A percentile compares a stretch with the other conserved stretches of the same genome.
phyloP scores from a whole-genome alignment of 2,113 vertebrate genomes.

The Grammomys surdaster region DNA sequence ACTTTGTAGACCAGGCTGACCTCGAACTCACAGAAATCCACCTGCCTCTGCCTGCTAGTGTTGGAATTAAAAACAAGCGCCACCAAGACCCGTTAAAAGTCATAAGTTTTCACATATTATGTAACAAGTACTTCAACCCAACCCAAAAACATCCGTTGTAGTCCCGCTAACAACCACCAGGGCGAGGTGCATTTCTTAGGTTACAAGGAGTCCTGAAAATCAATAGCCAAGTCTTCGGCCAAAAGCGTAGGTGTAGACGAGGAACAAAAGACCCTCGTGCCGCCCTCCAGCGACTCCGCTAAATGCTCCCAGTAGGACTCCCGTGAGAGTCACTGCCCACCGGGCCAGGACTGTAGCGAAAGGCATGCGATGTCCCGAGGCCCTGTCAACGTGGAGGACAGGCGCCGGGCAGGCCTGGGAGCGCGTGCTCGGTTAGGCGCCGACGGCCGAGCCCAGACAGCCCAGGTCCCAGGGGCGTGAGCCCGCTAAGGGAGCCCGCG shows the following conservation, averaged over 20 bases:
- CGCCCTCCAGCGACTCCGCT: not conserved
- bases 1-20: not conserved
- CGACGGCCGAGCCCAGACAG: not conserved
- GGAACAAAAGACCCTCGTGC: constrained; percentile 29
- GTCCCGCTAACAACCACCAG: not conserved
- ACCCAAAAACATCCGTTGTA: not conserved
- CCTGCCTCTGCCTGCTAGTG: not conserved
- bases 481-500: constrained; percentile 68
- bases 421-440: not conserved
- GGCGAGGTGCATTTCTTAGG: not conserved
- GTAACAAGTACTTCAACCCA: not conserved
- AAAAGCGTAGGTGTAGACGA: not conserved
- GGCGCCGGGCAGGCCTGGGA: no score
- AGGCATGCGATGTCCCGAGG: not conserved
- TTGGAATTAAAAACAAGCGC: not conserved
- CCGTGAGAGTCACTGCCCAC: no score
- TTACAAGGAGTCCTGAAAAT: not conserved
- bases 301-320: not conserved
- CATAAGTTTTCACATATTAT: not conserved
- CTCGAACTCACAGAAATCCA: not conserved
- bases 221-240: not conserved
- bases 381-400: not conserved
- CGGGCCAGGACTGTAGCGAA: not conserved
- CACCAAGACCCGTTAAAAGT: not conserved
- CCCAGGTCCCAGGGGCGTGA: not conserved